Evolutionary conservation across 2,113 vertebrate genomes (phyloP), one percentile per base, ranked within the genome.

Genomic region (Raja brachyura): DNA sequence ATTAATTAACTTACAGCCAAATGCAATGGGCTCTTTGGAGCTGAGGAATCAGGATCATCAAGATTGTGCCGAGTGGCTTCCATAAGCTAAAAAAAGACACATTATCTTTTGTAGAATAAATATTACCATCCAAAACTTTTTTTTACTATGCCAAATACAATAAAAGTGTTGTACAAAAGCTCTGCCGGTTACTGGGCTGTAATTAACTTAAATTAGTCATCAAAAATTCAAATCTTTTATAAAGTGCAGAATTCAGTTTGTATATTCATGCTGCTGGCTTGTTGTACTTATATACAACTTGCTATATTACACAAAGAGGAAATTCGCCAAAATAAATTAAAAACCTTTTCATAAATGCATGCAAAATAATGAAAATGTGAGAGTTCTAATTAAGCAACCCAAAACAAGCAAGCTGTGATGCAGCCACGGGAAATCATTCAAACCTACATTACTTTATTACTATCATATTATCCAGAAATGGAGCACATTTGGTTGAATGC

Each of bases 1-100:
- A 66, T 63, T 79, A 56, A 70, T 81, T 13, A 66, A 96, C 98
- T 98, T 96, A 99, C 99, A 92, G 99, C 99, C 93, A 99, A 96
- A 94, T 99, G 99, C 93, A 99, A 96, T 0, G 99, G 99, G 94
- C 98, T 99, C 95, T 97, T 96, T 7, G 97, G 96, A 93, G 96
- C 96, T 10, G 94, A 94, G 33, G 96, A 96, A 83, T 98, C 96
- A 0, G 96, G 95, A 79, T 98, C 97, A 39, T 98, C 97, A 94
- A 97, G 96, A 63, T 96, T 95, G 93, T 94, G 95, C 94, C 97
- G 97, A 0, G 96, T 97, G 96, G 96, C 97, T 94, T 98, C 98
- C 95, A 99, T 95, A 94, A 99, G 97, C 98, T 99, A 95, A 81
- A 70, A 83, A 94, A 94, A 83, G 76, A 93, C 93, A 94, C 94